Evolutionary conservation across 2,888 invertebrate genomes (phyloP).

Genomic region (Mesochorus sp.): DNA sequence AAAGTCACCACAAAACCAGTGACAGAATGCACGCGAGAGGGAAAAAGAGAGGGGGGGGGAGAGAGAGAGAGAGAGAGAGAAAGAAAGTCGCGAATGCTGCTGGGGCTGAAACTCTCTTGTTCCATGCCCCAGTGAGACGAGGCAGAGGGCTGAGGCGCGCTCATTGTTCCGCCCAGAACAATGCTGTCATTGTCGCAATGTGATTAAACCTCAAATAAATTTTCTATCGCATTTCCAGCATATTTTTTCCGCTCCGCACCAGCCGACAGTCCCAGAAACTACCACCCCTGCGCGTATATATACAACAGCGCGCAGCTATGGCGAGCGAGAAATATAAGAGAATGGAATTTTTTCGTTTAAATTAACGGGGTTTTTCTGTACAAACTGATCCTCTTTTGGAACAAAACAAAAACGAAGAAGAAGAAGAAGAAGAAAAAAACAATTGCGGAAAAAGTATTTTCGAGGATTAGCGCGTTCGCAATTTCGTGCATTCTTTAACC

Average conservation of each 20-base stretch:
- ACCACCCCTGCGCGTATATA: not conserved
- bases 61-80: not conserved
- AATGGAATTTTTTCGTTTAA: too few species aligned
- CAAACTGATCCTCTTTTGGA: too few species aligned
- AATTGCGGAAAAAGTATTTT: too few species aligned
- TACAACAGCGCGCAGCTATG: not conserved
- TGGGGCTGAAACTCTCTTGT: constrained; percentile 2
- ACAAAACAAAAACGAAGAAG: too few species aligned
- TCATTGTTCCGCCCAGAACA: constrained; percentile 73
- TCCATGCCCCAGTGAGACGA: constrained; percentile 12
- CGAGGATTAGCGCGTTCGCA: too few species aligned
- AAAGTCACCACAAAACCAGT: too few species aligned
- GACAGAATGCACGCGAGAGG: not conserved
- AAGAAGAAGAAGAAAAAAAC: too few species aligned
- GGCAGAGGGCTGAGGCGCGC: constrained; percentile 20
- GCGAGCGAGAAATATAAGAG: not conserved
- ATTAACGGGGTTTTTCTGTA: too few species aligned
- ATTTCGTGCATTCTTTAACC: too few species aligned
- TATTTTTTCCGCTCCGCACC: not conserved
- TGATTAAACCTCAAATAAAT: constrained; percentile 77
- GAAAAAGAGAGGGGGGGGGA: not conserved
- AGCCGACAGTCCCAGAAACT: constrained; percentile 16
- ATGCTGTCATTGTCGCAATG: constrained; percentile 75
- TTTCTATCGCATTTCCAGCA: constrained; percentile 67
- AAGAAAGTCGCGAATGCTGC: not conserved